Evolutionary conservation across 2,888 invertebrate genomes (phyloP).

Genomic region (Drosophila falleni): DNA sequence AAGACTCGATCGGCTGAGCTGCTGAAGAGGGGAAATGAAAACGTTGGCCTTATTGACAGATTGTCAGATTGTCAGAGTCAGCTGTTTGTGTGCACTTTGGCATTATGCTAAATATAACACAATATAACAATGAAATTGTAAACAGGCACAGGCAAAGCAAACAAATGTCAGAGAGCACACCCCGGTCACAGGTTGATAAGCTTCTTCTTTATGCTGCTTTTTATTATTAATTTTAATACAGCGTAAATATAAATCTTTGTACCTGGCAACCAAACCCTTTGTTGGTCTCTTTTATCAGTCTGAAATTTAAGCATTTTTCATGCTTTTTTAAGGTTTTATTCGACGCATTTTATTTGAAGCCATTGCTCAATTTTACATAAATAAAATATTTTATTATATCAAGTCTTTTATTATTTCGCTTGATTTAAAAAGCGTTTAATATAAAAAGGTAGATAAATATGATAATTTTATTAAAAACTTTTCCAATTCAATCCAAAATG

Average conservation of each 20-base stretch:
- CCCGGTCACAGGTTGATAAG: conserved; percentile 53
- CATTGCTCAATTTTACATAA: too few relatives aligned
- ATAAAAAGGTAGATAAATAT: too few relatives aligned
- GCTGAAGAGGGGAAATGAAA: background rate
- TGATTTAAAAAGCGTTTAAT: too few relatives aligned
- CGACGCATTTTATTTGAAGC: background rate
- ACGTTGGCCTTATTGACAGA: conserved; percentile 37
- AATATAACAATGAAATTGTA: conserved; percentile 33
- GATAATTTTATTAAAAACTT: too few relatives aligned
- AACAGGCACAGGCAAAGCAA: conserved; percentile 34
- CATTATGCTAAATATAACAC: conserved; percentile 68
- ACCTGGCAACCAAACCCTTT: conserved; percentile 21
- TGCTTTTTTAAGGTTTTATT: background rate
- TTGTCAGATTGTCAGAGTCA: conserved; percentile 25
- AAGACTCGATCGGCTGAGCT: conserved; percentile 5
- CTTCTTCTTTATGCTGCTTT: background rate
- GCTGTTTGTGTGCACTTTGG: conserved; percentile 57
- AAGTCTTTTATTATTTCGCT: too few relatives aligned
- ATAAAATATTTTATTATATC: too few relatives aligned
- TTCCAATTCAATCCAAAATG: background rate
- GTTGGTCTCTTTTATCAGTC: conserved; percentile 22
- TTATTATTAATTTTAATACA: background rate
- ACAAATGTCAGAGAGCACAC: conserved; percentile 42
- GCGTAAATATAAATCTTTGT: conserved; percentile 29
- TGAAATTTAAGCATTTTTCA: background rate